Conservation (phyloP, 2,797 vertebrate genomes). For the Halcyon smyrnensis region DNA sequence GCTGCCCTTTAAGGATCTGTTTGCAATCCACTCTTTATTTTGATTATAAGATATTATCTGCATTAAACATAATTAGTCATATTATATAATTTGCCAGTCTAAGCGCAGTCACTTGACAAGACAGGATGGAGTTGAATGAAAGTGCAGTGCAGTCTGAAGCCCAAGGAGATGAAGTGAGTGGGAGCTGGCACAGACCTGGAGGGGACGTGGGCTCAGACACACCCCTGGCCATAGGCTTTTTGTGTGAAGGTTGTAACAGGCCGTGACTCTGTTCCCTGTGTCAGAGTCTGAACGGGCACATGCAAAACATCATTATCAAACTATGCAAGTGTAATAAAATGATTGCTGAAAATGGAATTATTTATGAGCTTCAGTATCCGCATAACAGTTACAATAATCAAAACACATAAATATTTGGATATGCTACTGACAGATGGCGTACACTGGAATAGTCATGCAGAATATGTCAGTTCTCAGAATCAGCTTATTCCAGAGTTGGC, state of each 20-base stretch:
- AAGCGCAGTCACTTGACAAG: constrained; percentile 4
- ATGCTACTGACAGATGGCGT: constrained; percentile 53
- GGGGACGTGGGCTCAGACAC: not conserved
- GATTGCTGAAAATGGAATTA: constrained; percentile 38
- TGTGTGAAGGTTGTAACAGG: not conserved
- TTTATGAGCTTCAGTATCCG: constrained; percentile 14
- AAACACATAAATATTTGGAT: constrained; percentile 59
- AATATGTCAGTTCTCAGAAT: constrained; percentile 55
- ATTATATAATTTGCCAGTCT: constrained; percentile 18
- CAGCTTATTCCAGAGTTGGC: constrained; percentile 51
- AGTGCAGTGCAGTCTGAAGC: not conserved
- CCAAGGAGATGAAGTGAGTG: not conserved
- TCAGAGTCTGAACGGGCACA: not conserved
- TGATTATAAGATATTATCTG: constrained; percentile 67
- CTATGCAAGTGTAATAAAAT: not conserved
- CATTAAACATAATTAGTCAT: constrained; percentile 54
- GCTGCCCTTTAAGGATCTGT: constrained; percentile 51
- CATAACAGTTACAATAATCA: constrained; percentile 27
- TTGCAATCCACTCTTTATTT: constrained; percentile 61
- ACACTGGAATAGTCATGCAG: constrained; percentile 58
- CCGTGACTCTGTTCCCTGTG: not conserved
- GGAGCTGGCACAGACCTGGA: not conserved
- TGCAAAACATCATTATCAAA: not conserved
- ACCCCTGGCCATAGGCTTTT: not conserved
- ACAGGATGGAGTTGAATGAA: not conserved